Evolutionary conservation across 1,140 invertebrate species (phyloP).

Genomic region (Caenorhabditis remanei): DNA sequence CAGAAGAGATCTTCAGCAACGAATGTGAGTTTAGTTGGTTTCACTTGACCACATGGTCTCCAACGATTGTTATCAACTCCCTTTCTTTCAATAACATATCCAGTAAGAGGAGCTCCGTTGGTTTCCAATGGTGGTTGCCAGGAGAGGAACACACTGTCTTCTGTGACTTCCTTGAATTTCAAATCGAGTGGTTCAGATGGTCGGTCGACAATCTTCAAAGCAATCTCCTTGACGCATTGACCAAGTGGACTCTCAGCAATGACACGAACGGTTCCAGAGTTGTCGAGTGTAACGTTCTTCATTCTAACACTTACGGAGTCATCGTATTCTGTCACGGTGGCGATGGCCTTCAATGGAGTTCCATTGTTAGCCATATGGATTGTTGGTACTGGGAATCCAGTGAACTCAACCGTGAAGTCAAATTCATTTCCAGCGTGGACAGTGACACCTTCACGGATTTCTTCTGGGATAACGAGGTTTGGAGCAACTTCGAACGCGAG

Average conservation of each 20-base stretch:
- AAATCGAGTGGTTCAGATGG: conserved; percentile 69
- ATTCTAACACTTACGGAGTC: conserved; percentile 61
- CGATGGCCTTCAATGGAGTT: conserved; percentile 55
- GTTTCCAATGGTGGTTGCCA: conserved; percentile 69
- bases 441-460: conserved; percentile 64
- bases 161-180: conserved; percentile 62
- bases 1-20: conserved; percentile 93
- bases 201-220: conserved; percentile 71
- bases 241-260: conserved; percentile 68
- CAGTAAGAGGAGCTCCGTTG: conserved; percentile 70
- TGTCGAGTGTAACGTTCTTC: conserved; percentile 52
- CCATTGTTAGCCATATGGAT: conserved; percentile 60
- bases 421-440: conserved; percentile 71
- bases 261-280: conserved; percentile 64
- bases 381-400: conserved; percentile 63
- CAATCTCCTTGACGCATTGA: conserved; percentile 64
- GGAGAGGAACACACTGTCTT: conserved; percentile 65
- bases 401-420: conserved; percentile 67
- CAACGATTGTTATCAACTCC: conserved; percentile 73
- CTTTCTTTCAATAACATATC: conserved; percentile 75
- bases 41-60: conserved; percentile 71
- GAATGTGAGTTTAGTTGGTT: conserved; percentile 64
- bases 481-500: conserved; percentile 70
- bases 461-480: conserved; percentile 62
- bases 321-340: conserved; percentile 62